A percentile compares a stretch with the other conserved stretches of the same genome.
Evolutionary conservation across 2,797 vertebrate genomes (phyloP).

Genomic region (Helicolenus hilgendorfi): DNA sequence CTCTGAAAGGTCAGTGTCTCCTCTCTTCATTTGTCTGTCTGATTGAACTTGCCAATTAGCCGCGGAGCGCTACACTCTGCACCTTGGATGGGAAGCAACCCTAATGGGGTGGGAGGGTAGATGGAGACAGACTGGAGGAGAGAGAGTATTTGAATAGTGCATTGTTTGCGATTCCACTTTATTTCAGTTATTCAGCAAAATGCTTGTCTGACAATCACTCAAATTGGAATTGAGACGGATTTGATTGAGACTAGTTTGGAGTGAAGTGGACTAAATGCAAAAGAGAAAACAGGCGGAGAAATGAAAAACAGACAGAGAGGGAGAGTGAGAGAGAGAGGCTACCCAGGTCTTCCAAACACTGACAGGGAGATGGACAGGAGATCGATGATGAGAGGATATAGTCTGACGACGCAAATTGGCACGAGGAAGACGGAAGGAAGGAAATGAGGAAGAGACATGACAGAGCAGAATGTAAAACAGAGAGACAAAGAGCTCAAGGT

Average conservation of each 20-base stretch:
- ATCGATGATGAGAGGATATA: slow-evolving; percentile 75
- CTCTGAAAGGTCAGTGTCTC: slow-evolving; percentile 87
- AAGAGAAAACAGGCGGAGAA: not conserved
- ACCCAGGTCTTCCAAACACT: slow-evolving; percentile 47
- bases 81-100: slow-evolving; percentile 82
- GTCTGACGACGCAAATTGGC: slow-evolving; percentile 59
- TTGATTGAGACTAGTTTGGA: slow-evolving; percentile 4
- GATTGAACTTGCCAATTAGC: slow-evolving; percentile 90
- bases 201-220: not conserved
- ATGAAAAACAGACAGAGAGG: slow-evolving; percentile 21
- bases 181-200: slow-evolving; percentile 25
- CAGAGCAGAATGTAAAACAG: slow-evolving; percentile 58
- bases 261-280: not conserved
- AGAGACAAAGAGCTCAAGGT: slow-evolving; percentile 23
- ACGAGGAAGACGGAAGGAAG: slow-evolving; percentile 22
- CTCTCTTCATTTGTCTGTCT: slow-evolving; percentile 87
- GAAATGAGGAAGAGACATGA: slow-evolving; percentile 44
- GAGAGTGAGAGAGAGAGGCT: not conserved
- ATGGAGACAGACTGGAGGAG: slow-evolving; percentile 22
- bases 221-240: slow-evolving; percentile 14
- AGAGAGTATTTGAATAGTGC: slow-evolving; percentile 31
- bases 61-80: slow-evolving; percentile 66
- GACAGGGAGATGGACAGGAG: slow-evolving; percentile 70
- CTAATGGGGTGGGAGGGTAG: slow-evolving; percentile 74
- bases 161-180: slow-evolving; percentile 12